These are phyloP conservation scores for Poeciliopsis infans DNA, from an alignment of 2,797 vertebrate genomes.

Conservation along the genomic window DNA sequence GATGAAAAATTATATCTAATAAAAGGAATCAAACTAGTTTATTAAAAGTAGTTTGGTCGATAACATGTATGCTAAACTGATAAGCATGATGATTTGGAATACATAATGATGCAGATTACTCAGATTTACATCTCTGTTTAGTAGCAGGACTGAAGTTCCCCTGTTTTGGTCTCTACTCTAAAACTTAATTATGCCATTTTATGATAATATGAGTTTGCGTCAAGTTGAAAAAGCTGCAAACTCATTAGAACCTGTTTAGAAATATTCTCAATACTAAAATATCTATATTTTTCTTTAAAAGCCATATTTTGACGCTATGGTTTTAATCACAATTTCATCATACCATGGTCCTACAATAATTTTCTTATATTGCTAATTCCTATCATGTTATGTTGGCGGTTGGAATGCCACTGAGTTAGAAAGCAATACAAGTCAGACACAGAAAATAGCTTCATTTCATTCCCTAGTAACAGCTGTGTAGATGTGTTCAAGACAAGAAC, in stretches of 20 bases:
- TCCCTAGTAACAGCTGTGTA: not conserved
- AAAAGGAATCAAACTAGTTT: not conserved
- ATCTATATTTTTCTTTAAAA: not conserved
- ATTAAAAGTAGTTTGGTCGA: not conserved
- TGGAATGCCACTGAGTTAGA: not conserved
- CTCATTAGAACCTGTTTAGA: not conserved
- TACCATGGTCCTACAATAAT: not conserved
- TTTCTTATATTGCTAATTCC: not conserved
- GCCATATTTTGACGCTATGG: not conserved
- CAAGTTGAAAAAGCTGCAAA: not conserved
- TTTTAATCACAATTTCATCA: not conserved
- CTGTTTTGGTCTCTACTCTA: not conserved
- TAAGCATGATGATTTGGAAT: not conserved
- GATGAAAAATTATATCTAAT: not conserved
- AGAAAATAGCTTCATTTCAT: not conserved
- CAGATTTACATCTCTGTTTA: not conserved
- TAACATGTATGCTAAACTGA: not conserved
- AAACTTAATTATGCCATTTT: not conserved
- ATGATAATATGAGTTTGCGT: not conserved
- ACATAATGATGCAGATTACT: no score
- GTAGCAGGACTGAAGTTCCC: not conserved
- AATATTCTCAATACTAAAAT: not conserved
- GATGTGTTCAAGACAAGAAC: not conserved
- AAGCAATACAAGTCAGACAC: not conserved
- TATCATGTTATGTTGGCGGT: not conserved